These are phyloP conservation scores for Opisthocomus hoazin DNA, from an alignment of 2,113 vertebrate genomes.

Conservation along the genomic window DNA sequence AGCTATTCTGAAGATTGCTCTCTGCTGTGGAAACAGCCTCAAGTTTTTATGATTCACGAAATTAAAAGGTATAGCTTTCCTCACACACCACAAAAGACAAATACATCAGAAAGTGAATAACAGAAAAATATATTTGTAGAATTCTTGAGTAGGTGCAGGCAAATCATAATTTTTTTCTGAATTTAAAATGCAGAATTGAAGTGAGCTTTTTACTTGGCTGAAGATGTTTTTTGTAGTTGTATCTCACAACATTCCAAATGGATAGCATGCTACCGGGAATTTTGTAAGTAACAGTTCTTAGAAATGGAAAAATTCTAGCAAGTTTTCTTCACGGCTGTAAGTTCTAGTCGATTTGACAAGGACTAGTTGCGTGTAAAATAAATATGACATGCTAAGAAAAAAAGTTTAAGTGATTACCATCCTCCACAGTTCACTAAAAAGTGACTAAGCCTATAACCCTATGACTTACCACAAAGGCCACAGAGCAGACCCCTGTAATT, in stretches of 20 bases:
- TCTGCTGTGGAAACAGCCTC: neutral
- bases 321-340: neutral
- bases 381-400: neutral
- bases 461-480: conserved; percentile 84
- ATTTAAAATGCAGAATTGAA: neutral
- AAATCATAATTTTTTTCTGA: neutral
- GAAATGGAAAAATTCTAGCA: neutral
- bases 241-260: neutral
- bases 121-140: neutral
- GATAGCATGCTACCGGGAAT: neutral
- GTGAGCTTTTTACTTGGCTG: neutral
- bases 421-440: neutral
- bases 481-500: conserved; percentile 78
- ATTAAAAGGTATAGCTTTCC: neutral
- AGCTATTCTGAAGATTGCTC: neutral
- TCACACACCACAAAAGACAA: neutral
- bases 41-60: neutral
- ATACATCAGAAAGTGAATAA: neutral
- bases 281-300: neutral
- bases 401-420: neutral
- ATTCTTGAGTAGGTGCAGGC: neutral
- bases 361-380: neutral
- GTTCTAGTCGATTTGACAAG: neutral
- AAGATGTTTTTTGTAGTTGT: neutral
- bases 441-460: neutral